Base-by-base conservation (phyloP, 2,113 vertebrate genomes). In the Serinus canaria region DNA sequence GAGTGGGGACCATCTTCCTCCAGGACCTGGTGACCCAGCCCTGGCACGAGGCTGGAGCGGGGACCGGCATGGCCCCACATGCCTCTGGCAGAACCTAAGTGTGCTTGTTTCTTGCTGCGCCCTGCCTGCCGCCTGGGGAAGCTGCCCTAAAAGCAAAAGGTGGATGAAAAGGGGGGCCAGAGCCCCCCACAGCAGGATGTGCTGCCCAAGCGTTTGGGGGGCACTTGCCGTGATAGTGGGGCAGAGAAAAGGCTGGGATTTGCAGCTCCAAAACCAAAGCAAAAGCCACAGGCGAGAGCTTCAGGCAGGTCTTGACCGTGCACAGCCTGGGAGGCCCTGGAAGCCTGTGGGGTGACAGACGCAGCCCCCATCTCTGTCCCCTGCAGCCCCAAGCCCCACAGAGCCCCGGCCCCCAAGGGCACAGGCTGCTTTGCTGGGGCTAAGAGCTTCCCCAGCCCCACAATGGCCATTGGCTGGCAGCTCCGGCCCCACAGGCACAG, bases 381-480 rank as follows among this genome's bases (percentile, higher is more conserved):
- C 20, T 1, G 25, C 80, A 19, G 60, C 28, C 73, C 46, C 70
- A 43, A 60, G 78, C 19, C 22, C 44, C 6, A 1, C 5, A 0
- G 5, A 68, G 59, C 44, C 22, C 12, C 44, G 37, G 33, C 10
- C 17, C 28, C 20, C 5, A 2, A 10, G 12, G 10, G 25, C 41
- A 77, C 28, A 37, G 11, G 47, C 30, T 20, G 69, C 44, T 70
- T 27, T 16, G 2, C 37, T 1, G 1, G 37, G n/a, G 28, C 63
- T 7, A 25, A 43, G 28, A 47, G 59, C 43, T 66, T 46, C 52
- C 37, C 39, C 13, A 3, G 30, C 49, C 23, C 53, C 3, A 5
- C 46, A 56, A 24, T 0, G 1, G 56, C 49, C 64, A 8, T 3
- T 0, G 2, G 28, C 33, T 4, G 24, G 84, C 0, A 0, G 56